Base-by-base conservation (phyloP, 2,797 vertebrate species). In the Staurois parvus region DNA sequence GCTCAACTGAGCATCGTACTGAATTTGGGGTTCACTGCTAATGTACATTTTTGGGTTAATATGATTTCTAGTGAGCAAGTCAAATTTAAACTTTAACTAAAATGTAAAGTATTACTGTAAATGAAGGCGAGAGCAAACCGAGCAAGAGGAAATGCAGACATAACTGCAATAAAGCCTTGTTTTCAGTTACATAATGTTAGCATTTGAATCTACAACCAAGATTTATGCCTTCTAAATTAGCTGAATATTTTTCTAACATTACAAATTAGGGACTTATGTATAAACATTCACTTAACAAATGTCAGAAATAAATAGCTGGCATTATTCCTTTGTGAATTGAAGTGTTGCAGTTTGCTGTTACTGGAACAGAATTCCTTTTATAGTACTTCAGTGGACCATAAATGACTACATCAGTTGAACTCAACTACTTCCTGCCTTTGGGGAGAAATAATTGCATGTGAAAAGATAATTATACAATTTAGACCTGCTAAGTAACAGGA, bases 301-400 rank as follows among this genome's bases (percentile, higher is more conserved):
- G 85, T 24, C 80, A 83, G 81, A 68, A 87, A 87, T 87, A 87
- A 87, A 87, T 83, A 87, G 85, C 85, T 79, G 81, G 69, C 81
- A 87, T 87, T 87, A 87, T 87, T 87, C 80, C 85, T 87, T 83
- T 83, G 85, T 87, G 85, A 83, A 87, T 83, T 87, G 81, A 87
- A 87, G 80, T 87, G 85, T 87, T 87, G 85, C 81, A 83, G 85
- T 87, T 83, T 87, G 85, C 81, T 73, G 85, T 87, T 87, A 75
- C 81, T 87, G 85, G 59, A 87, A 87, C 85, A 87, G 68, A 87
- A 87, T 87, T 83, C 56, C 80, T 87, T 87, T 87, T 87, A 87
- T 87, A 83, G 85, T 79, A 83, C 75, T 83, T 87, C 81, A 83
- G 80, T 87, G 85, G 81, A 87, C 85, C 85, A 87, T 87, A 87